Base-by-base conservation (phyloP, 1,140 invertebrate genomes). In the Trinorchestia longiramus region DNA sequence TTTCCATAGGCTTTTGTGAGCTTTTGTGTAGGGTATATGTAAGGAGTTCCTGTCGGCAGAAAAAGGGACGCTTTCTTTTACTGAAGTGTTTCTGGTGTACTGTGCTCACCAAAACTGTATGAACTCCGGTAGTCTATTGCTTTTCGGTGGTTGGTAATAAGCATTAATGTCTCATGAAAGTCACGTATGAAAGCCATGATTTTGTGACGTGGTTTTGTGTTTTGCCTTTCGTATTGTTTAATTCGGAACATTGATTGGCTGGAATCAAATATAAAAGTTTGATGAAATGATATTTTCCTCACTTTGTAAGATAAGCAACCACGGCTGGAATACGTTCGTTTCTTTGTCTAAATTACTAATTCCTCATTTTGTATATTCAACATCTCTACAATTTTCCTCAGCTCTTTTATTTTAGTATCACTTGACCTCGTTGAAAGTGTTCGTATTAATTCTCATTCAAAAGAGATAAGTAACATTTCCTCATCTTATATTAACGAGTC, bases 1-100 rank as follows among this genome's bases (percentile, higher is more conserved):
- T n/a, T 94, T 94, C 92, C 92, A 45, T 43, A 40, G 40, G 44
- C 44, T 47, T 94, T 94, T 94, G 92, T 94, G 6, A 11, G 92
- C 44, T 43, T 94, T 94, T 94, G 92, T 94, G 44, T 43, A 17
- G 28, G 28, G 62, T 41, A 17, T 8, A 41, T 15, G 41, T 36
- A 87, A 87, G 36, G 41, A 90, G 88, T 90, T 90, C 41, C 41
- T 77, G 88, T 90, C 43, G 36, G 88, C n/a, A 42, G 88, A 41
- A 90, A 90, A 90, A 90, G 43, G 43, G 42, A 28, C 41, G 36
- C 43, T 17, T 90, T 90, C 4, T 77, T 19, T 23, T 77, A 19
- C 19, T 53, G 47, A 6, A 19, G 62, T 36, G 11, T 77, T 11
- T 77, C 62, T 77, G 8, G 6, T 77, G 15, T 28, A 23, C 11